phyloP scores from a whole-genome alignment of 2,797 vertebrate genomes.

The Clarias fuscus region DNA sequence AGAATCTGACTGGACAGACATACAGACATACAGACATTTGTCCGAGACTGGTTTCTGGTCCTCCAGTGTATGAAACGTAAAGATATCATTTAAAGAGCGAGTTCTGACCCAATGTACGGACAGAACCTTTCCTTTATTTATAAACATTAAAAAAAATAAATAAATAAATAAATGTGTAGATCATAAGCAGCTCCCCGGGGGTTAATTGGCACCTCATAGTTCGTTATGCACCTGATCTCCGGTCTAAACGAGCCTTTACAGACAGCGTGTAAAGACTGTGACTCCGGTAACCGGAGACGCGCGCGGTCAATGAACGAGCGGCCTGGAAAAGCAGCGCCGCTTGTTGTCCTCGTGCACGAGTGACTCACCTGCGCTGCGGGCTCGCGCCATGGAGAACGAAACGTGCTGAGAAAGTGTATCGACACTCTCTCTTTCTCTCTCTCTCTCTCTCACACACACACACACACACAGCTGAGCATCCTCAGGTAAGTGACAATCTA shows the following conservation, averaged over 20 bases:
- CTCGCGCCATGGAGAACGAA: background rate
- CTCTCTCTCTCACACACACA: background rate
- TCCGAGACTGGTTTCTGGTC: too few species aligned
- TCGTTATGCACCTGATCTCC: background rate
- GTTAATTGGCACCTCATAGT: background rate
- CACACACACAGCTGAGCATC: background rate
- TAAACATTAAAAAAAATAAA: background rate
- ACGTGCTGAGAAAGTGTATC: background rate
- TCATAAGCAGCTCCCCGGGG: background rate
- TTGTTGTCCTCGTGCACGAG: background rate
- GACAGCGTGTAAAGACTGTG: background rate
- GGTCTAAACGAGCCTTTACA: background rate
- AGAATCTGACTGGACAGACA: too few species aligned
- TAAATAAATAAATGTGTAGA: background rate
- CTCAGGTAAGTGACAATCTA: background rate
- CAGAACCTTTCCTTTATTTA: too few species aligned
- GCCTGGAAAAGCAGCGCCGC: background rate
- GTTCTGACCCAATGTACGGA: too few species aligned
- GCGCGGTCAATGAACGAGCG: background rate
- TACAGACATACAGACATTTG: too few species aligned
- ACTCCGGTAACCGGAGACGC: constrained; percentile 10
- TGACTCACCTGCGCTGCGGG: background rate
- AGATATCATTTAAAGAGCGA: too few species aligned
- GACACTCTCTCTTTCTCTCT: background rate
- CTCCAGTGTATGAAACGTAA: too few species aligned